Percentiles rank a stretch among this genome's conserved stretches.
These are phyloP conservation scores for Astatoreochromis straeleni DNA, from an alignment of 2,113 vertebrate genomes.

Conservation along the genomic window DNA sequence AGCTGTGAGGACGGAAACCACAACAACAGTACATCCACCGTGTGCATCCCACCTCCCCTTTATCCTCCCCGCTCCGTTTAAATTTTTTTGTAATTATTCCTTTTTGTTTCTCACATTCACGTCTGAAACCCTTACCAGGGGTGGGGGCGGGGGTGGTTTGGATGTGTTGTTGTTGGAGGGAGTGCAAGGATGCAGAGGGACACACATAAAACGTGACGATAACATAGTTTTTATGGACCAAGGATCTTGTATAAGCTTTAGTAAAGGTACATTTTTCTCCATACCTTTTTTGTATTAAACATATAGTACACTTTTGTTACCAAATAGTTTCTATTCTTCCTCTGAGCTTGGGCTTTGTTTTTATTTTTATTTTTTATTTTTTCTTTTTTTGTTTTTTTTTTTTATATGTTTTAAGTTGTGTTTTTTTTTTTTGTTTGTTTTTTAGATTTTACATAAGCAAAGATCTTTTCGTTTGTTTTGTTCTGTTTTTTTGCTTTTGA, in stretches of 20 bases:
- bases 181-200: slow-evolving; percentile 75
- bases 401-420: no score
- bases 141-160: slow-evolving; percentile 58
- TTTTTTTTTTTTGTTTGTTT: background rate
- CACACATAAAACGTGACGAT: slow-evolving; percentile 76
- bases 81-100: slow-evolving; percentile 49
- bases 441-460: slow-evolving; percentile 56
- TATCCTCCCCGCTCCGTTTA: background rate
- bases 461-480: slow-evolving; percentile 39
- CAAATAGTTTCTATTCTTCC: slow-evolving; percentile 93
- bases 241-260: slow-evolving; percentile 99
- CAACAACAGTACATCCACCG: slow-evolving; percentile 66
- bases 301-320: slow-evolving; percentile 98
- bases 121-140: slow-evolving; percentile 64
- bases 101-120: slow-evolving; percentile 68
- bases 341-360: slow-evolving; percentile 80
- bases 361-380: background rate
- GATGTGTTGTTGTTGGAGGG: slow-evolving; percentile 78
- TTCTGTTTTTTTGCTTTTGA: slow-evolving; percentile 56
- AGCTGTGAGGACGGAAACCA: slow-evolving; percentile 48
- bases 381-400: background rate
- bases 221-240: slow-evolving; percentile 99
- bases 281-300: slow-evolving; percentile 96
- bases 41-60: background rate
- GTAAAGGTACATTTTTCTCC: slow-evolving; percentile 99